phyloP scores from a whole-genome alignment of 1,140 invertebrate genomes.

The Musca vetustissima region DNA sequence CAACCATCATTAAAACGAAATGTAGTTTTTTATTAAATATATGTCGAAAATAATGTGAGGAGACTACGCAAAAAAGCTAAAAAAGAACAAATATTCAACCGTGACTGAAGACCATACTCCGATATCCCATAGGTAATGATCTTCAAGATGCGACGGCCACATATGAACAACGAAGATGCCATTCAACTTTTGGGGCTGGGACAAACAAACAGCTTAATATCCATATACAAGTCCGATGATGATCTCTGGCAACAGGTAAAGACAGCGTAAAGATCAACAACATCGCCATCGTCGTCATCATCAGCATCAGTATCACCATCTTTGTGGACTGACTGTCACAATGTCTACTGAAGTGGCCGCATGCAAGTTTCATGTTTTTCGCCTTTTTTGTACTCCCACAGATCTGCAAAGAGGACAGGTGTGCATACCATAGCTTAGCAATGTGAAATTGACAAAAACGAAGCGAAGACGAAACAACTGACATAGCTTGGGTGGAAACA shows the following conservation, averaged over 20 bases:
- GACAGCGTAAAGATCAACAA: neutral
- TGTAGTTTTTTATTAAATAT: conserved; percentile 2
- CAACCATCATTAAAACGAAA: conserved; percentile 18
- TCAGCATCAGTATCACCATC: conserved; percentile 12
- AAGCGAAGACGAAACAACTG: neutral
- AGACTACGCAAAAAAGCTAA: neutral
- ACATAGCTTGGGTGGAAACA: neutral
- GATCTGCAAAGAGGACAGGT: conserved; percentile 14
- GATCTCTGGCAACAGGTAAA: neutral
- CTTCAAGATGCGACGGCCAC: no score
- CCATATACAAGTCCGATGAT: neutral
- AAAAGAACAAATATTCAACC: neutral
- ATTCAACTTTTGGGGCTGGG: conserved; percentile 4
- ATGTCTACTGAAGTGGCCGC: conserved; percentile 1
- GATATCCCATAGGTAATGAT: no score
- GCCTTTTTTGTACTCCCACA: conserved; percentile 13
- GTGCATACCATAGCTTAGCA: conserved; percentile 19
- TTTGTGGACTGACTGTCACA: conserved; percentile 6
- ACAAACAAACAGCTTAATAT: neutral
- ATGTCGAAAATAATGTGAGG: conserved; percentile 2
- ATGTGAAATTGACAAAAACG: neutral
- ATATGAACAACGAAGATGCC: conserved; percentile 4
- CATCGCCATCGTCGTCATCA: neutral
- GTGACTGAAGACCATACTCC: neutral
- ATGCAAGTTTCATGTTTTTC: conserved; percentile 9